Evolutionary conservation across 2,797 vertebrate genomes (phyloP).

Genomic region (Chaunax sp.): DNA sequence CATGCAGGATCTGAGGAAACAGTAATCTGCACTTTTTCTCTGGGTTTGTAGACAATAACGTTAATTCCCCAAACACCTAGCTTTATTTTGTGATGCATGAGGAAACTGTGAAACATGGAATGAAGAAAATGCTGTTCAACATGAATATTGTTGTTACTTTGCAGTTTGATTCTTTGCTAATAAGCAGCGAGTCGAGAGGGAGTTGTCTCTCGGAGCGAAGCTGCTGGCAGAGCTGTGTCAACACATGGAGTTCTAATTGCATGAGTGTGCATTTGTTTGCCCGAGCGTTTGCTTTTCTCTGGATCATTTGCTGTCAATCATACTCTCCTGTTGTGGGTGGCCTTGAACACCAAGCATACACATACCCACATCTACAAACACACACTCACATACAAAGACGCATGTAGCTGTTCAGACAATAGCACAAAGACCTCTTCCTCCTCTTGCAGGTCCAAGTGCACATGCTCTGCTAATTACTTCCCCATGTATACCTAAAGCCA

Average conservation of each 20-base stretch:
- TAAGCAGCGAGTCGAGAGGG: conserved; percentile 3
- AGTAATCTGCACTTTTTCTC: conserved; percentile 12
- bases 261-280: conserved; percentile 24
- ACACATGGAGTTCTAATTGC: conserved; percentile 28
- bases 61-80: background rate
- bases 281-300: conserved; percentile 19
- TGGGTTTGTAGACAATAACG: conserved; percentile 1
- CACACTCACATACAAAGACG: conserved; percentile 19
- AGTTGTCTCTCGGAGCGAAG: conserved; percentile 5
- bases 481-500: conserved; percentile 49
- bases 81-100: background rate
- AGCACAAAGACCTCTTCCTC: conserved; percentile 43
- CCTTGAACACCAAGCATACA: conserved; percentile 40
- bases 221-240: conserved; percentile 28
- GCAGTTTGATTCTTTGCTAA: conserved; percentile 10
- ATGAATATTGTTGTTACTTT: conserved; percentile 14
- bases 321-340: conserved; percentile 42
- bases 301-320: conserved; percentile 51
- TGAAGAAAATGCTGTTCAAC: conserved; percentile 5
- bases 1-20: conserved; percentile 13
- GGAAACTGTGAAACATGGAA: background rate
- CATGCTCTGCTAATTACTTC: conserved; percentile 66
- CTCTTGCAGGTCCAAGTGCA: conserved; percentile 44
- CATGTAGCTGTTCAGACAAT: conserved; percentile 11
- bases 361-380: background rate